Percentiles rank a stretch among this genome's conserved stretches.
These are phyloP conservation scores for Rhinopithecus roxellana DNA, from an alignment of 2,113 vertebrate species.

Conservation along the genomic window DNA sequence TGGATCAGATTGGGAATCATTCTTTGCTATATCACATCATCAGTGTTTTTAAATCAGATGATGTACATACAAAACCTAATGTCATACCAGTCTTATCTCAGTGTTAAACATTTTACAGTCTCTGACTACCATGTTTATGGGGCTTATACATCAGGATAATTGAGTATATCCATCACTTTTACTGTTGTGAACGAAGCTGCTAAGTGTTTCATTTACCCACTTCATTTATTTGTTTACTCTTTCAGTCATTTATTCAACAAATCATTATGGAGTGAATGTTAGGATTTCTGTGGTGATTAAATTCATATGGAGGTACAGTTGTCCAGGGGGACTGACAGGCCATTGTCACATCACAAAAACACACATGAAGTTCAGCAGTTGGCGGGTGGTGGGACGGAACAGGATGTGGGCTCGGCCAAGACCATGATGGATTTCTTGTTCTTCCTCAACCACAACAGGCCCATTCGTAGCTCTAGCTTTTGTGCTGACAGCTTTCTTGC, in stretches of 20 bases:
- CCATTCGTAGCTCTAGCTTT: accelerated
- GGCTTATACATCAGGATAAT: background rate
- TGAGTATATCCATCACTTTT: background rate
- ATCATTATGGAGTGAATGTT: accelerated
- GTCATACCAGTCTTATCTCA: accelerated
- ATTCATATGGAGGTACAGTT: accelerated
- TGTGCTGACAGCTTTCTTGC: background rate
- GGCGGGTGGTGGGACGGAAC: accelerated
- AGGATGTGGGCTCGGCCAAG: accelerated
- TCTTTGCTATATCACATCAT: background rate
- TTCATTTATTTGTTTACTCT: background rate
- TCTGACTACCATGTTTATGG: background rate
- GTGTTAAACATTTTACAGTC: background rate
- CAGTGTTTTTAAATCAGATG: background rate
- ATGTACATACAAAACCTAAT: accelerated
- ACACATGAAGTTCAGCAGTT: accelerated
- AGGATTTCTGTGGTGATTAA: too few relatives aligned
- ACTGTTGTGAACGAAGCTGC: background rate
- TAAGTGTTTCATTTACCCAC: background rate
- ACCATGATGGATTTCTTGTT: accelerated
- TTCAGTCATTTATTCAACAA: background rate
- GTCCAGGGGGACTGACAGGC: accelerated
- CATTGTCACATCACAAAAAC: accelerated
- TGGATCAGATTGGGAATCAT: background rate
- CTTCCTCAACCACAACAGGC: accelerated